These are phyloP conservation scores for Heliconius erato DNA, from an alignment of 2,888 invertebrate genomes.

Conservation along the genomic window DNA sequence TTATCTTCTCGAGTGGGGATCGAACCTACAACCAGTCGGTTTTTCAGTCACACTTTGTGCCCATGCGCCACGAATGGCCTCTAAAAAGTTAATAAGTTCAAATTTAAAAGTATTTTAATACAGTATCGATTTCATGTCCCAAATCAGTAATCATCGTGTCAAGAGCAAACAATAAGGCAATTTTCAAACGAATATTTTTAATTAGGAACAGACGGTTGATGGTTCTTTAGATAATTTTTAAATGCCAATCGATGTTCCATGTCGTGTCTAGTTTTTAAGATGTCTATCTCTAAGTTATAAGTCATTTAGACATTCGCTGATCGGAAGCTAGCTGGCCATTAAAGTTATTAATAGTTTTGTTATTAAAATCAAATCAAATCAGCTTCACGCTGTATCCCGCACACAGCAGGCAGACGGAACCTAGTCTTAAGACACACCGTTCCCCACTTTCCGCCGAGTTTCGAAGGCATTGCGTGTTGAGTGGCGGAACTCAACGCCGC, in stretches of 20 bases:
- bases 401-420: too few relatives aligned
- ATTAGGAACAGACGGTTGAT: not conserved
- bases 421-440: too few relatives aligned
- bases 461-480: too few relatives aligned
- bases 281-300: conserved; percentile 14
- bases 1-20: too few relatives aligned
- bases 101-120: not conserved
- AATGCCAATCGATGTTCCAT: not conserved
- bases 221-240: not conserved
- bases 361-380: too few relatives aligned
- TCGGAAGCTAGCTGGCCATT: not conserved
- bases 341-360: not conserved
- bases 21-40: too few relatives aligned
- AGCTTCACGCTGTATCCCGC: too few relatives aligned
- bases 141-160: conserved; percentile 2
- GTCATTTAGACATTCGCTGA: not conserved
- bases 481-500: too few relatives aligned
- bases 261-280: not conserved
- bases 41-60: too few relatives aligned
- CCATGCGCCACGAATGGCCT: too few relatives aligned
- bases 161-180: conserved; percentile 1
- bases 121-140: conserved; percentile 7
- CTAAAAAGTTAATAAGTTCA: too few relatives aligned
- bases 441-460: too few relatives aligned
- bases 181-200: not conserved